Base-by-base conservation (phyloP, 2,888 invertebrate species). In the Allacma fusca region DNA sequence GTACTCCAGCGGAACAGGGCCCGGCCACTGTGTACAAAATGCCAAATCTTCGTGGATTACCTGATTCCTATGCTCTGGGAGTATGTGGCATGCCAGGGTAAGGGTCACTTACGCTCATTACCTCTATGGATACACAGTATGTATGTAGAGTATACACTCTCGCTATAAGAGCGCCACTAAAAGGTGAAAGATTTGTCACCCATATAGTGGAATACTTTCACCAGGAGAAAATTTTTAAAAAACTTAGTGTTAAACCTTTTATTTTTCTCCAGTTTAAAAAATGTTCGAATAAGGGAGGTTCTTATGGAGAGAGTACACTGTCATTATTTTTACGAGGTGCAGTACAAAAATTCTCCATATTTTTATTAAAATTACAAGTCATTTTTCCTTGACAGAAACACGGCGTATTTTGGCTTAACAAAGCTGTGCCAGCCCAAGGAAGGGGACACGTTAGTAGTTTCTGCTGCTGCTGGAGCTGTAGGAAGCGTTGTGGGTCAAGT, bases 401-500 rank as follows among this genome's bases (percentile, higher is more conserved):
- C 93, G 0, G 93, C 93, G 0, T 92, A 92, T 84, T 92, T 93
- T 87, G 94, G 93, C 0, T 87, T 94, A 13, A 87, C 91, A 81
- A 92, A 93, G 82, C 87, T 93, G 79, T 92, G 92, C 80, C 86
- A 90, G 79, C 92, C 93, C 1, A 91, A 92, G 86, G 83, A 89
- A 9, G 93, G 92, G 16, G 93, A 94, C 86, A 91, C 91, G 0
- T 89, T 94, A 19, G 91, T 92, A 0, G 90, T 94, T 1, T 91
- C 90, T 40, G 91, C 91, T 16, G 94, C 93, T 19, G 93, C 92
- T 26, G 94, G 94, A 23, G 82, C 83, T 23, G 93, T 94, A 21
- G 94, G 93, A 7, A 91, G 90, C 78, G 89, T 91, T 71, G 93
- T 93, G 40, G 93, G 93, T 1, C 94, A 94, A 88, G 91, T 94